These are phyloP conservation scores for Portevinia maculata DNA, from an alignment of 2,888 invertebrate genomes.

Conservation along the genomic window DNA sequence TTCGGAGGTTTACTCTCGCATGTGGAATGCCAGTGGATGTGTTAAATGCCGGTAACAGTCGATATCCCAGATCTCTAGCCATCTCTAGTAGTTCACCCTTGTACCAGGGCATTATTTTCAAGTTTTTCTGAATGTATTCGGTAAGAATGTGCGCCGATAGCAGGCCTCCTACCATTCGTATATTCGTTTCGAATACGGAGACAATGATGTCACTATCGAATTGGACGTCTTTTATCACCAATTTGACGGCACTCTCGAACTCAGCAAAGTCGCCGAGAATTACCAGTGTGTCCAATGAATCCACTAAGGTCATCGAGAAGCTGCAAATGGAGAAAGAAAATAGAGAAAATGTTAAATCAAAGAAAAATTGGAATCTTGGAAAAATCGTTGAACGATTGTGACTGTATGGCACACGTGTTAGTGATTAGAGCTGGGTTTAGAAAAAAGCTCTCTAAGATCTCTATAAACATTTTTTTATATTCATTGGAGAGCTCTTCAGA, in stretches of 20 bases:
- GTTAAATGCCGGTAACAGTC: constrained; percentile 98
- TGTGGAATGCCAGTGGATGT: constrained; percentile 98
- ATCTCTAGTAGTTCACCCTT: constrained; percentile 92
- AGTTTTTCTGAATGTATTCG: constrained; percentile 89
- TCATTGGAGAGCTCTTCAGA: no score
- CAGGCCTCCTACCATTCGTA: constrained; percentile 97
- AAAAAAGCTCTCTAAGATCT: no score
- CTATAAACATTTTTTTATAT: no score
- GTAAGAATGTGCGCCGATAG: constrained; percentile 96
- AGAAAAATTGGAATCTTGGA: no score
- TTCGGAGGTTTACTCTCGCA: constrained; percentile 94
- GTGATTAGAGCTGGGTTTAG: no score
- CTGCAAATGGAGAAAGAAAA: constrained; percentile 85
- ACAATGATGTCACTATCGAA: constrained; percentile 98
- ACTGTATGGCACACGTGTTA: no score
- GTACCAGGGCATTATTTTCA: constrained; percentile 91
- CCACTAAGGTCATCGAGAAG: constrained; percentile 97
- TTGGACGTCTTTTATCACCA: constrained; percentile 92
- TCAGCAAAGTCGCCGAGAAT: constrained; percentile 96
- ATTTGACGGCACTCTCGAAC: constrained; percentile 95
- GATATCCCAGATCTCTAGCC: constrained; percentile 96
- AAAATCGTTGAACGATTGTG: no score
- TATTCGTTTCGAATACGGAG: constrained; percentile 99
- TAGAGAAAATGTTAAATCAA: no score
- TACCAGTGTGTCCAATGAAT: constrained; percentile 96